Evolutionary conservation across 1,140 invertebrate species (phyloP), one percentile per base, ranked within the genome.

Genomic region (Cherax quadricarinatus): DNA sequence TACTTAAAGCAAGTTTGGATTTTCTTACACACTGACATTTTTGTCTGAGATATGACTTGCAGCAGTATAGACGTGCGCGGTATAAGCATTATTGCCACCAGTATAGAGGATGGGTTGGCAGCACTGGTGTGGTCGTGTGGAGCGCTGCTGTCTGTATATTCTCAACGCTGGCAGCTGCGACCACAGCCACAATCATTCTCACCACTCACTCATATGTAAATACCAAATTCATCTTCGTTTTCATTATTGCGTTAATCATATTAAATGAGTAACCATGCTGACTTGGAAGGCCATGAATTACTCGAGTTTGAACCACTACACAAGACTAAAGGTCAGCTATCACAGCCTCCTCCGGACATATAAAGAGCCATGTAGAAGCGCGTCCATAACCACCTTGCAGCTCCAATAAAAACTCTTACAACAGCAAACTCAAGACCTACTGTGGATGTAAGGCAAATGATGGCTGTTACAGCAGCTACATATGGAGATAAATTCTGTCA

Each of bases 161-260:
- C 86, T 88, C 75, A 79, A 88, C 86, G 81, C 78, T 80, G 62
- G 86, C 78, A 79, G 51, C 75, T 88, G 78, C 62, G 75, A 81
- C 53, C 86, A 57, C 86, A 49, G 73, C 78, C 70, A 78, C 85
- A 57, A 73, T 75, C 57, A 75, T 30, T 12, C n/a, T 6, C 70
- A 75, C 16, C 7, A 41, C 30, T 75, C 30, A 30, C 70, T 75
- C 70, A 75, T 21, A 75, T 9, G 24, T 30, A 7, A 3, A 30
- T 30, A 16, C n/a, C 21, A 30, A 5, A 21, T 75, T 75, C 30
- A 30, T 5, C 70, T 30, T 30, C 24, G 6, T 4, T 24, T 30
- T 1, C 7, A 75, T 30, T 30, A 75, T 30, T 16, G 24, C 70
- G 21, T 5, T 18, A 66, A 18, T 14, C 62, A 66, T 18, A 66